Conservation (phyloP, 2,888 invertebrate species). For the Phytoseiulus persimilis region DNA sequence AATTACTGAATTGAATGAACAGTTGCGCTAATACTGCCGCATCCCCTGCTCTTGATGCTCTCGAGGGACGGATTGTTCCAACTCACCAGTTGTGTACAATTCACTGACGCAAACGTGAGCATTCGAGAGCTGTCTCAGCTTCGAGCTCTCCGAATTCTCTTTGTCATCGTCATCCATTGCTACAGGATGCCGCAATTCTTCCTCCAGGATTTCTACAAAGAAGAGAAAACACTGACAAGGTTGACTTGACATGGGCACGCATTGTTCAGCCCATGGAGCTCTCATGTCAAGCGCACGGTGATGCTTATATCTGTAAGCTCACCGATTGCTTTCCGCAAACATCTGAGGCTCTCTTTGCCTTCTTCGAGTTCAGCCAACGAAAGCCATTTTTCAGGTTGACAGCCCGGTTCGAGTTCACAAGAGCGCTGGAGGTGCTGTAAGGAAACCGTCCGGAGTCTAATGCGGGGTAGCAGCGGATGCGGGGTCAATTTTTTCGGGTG, state of each 20-base stretch:
- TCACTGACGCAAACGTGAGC: slow-evolving; percentile 52
- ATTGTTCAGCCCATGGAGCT: no score
- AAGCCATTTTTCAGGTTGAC: slow-evolving; percentile 21
- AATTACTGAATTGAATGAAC: no score
- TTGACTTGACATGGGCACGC: no score
- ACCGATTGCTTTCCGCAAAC: slow-evolving; percentile 15
- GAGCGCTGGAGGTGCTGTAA: not conserved
- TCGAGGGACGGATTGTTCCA: not conserved
- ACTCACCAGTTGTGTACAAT: slow-evolving; percentile 51
- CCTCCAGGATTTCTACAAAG: slow-evolving; percentile 7
- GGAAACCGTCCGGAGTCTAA: not conserved
- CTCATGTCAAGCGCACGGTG: no score
- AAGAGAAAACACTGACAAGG: no score
- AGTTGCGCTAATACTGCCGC: no score
- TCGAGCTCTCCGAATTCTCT: not conserved
- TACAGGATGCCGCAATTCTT: not conserved
- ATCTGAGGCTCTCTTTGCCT: slow-evolving; percentile 20
- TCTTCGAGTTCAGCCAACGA: slow-evolving; percentile 25
- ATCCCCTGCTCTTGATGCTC: no score
- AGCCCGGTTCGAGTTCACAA: slow-evolving; percentile 12
- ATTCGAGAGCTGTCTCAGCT: slow-evolving; percentile 49
- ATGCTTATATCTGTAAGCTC: not conserved
- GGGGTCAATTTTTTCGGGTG: no score
- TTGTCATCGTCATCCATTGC: not conserved
- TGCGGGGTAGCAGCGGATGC: no score